Evolutionary conservation across 1,140 invertebrate genomes (phyloP).

Genomic region (Asbolus verrucosus): DNA sequence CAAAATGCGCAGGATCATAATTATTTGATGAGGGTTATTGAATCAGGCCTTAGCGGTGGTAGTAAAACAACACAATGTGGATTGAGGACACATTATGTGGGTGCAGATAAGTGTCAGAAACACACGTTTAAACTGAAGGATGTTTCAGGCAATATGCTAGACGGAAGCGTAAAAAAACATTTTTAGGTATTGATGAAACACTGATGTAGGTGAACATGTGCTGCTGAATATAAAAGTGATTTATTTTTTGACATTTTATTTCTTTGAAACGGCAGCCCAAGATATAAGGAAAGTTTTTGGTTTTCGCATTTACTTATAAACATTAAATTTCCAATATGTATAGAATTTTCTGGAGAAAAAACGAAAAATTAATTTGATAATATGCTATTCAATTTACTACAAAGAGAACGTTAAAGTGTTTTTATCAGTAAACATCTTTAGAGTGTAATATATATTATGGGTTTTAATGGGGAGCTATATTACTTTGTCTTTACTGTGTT

Average conservation of each 20-base stretch:
- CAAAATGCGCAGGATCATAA: too few relatives aligned
- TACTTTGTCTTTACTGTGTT: too few relatives aligned
- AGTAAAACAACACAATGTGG: not conserved
- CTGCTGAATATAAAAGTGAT: constrained; percentile 15
- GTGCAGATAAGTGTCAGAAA: constrained; percentile 15
- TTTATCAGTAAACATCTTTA: too few relatives aligned
- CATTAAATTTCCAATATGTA: constrained; percentile 33
- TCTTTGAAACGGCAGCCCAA: not conserved
- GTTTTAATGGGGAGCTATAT: too few relatives aligned
- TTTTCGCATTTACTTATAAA: not conserved
- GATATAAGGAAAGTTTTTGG: constrained; percentile 6
- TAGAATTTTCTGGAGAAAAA: not conserved
- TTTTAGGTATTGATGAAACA: constrained; percentile 24
- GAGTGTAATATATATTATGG: too few relatives aligned
- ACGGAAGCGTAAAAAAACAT: constrained; percentile 13
- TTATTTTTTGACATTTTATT: constrained; percentile 28
- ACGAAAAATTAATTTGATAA: constrained; percentile 21
- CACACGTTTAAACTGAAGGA: constrained; percentile 11
- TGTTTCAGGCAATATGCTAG: constrained; percentile 7
- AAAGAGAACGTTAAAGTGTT: too few relatives aligned
- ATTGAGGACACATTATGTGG: not conserved
- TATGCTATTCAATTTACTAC: too few relatives aligned
- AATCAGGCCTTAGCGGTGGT: not conserved
- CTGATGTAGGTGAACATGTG: constrained; percentile 11
- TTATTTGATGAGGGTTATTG: constrained; percentile 9